These are phyloP conservation scores for Epizoanthus scotinus DNA, from an alignment of 92 coral and sea anemone genomes.

Conservation along the genomic window DNA sequence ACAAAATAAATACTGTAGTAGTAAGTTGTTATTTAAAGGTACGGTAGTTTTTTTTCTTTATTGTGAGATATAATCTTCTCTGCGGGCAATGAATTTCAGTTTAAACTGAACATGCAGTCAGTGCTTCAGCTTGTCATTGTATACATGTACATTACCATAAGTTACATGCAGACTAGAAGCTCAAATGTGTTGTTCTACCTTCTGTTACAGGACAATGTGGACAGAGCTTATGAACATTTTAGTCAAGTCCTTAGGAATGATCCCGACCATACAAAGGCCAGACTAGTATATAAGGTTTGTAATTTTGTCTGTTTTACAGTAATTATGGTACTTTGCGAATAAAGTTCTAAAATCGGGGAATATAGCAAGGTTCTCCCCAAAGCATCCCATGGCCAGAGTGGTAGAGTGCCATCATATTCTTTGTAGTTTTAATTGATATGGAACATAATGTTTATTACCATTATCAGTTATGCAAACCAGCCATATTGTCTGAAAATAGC, in stretches of 20 bases:
- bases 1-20: too few relatives aligned
- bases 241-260: conserved; percentile 83
- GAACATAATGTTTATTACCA: too few relatives aligned
- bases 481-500: too few relatives aligned
- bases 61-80: too few relatives aligned
- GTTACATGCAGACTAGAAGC: not conserved
- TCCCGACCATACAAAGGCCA: conserved; percentile 97
- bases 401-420: not conserved
- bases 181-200: not conserved
- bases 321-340: not conserved
- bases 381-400: not conserved
- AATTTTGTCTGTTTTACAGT: not conserved
- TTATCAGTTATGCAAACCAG: too few relatives aligned
- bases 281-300: conserved; percentile 73
- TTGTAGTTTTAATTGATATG: not conserved
- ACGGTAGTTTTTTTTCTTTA: too few relatives aligned
- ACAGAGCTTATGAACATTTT: conserved; percentile 93
- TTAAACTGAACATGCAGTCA: too few relatives aligned
- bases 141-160: not conserved
- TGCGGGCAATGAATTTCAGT: too few relatives aligned
- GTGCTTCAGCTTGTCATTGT: too few relatives aligned
- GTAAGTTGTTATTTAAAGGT: too few relatives aligned
- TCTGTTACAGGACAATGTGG: conserved; percentile 81
- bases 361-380: not conserved
- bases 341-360: not conserved